Evolutionary conservation across 2,113 vertebrate species (phyloP), one percentile per base, ranked within the genome.

Genomic region (Neopipo cinnamomea): DNA sequence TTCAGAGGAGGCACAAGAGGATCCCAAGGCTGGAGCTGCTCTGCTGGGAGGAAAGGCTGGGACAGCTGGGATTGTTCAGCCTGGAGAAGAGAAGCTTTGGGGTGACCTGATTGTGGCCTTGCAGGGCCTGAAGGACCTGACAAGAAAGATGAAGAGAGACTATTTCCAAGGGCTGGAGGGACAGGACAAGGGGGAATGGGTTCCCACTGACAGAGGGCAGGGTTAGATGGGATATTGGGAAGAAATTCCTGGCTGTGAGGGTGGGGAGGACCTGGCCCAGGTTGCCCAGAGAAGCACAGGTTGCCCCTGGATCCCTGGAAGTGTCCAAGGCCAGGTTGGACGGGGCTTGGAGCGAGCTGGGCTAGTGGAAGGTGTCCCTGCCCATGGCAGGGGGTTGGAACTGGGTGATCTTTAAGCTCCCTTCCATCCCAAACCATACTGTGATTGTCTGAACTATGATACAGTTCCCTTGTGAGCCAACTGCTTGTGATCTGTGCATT

Each of bases 331-430:
- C 66, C 75, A 79, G 75, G 49, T 0, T 88, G 85, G 75, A 31
- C 10, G 30, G 55, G 53, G 46, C 31, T 50, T 6, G 80, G 84
- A 87, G 39, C 73, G 52, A 11, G 55, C 27, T 61, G 84, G 75
- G 2, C 41, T 59, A 22, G 35, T 63, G 85, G 66, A 0, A 88
- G 49, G 25, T 41, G 85, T 63, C 67, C 58, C 76, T 80, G 75
- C 41, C 28, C 56, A 47, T 24, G 66, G 49, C 56, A 18, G 23
- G 41, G 30, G 28, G 2, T 25, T 17, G 42, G 25, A 0, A 22
- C 0, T 3, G 9, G 33, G 0, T 25, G 22, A 0, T 0, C 0
- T 59, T 35, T 39, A 0, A 14, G 3, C 12, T 9, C 39, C 8
- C 7, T 66, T 31, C 37, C 33, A 1, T 1, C 33, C 37, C 44